These are phyloP conservation scores for Hemicentrotus pulcherrimus DNA, from an alignment of 35 echinoderm and acorn worm genomes.

Conservation along the genomic window DNA sequence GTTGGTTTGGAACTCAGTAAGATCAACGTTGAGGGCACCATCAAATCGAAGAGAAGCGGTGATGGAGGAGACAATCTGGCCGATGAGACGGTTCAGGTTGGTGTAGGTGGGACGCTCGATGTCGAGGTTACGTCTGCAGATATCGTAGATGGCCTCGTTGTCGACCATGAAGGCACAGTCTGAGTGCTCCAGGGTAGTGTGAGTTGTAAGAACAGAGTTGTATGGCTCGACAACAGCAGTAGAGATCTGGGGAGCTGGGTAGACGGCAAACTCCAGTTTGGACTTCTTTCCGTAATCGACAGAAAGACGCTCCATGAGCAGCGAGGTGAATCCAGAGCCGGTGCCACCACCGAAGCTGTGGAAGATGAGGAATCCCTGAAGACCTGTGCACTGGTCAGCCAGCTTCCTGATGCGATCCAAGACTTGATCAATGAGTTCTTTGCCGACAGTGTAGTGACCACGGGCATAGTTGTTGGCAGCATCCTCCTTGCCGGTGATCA, in stretches of 20 bases:
- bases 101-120: slow-evolving; percentile 81
- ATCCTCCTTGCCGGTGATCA: slow-evolving; percentile 84
- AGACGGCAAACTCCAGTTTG: slow-evolving; percentile 55
- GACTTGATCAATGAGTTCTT: background rate
- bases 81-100: slow-evolving; percentile 83
- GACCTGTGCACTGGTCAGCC: slow-evolving; percentile 70
- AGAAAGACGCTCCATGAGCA: slow-evolving; percentile 62
- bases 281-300: slow-evolving; percentile 62
- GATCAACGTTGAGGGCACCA: slow-evolving; percentile 80
- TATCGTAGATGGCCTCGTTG: slow-evolving; percentile 88
- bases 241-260: slow-evolving; percentile 77
- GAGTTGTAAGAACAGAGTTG: slow-evolving; percentile 57
- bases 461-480: slow-evolving; percentile 82
- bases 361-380: slow-evolving; percentile 72
- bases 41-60: slow-evolving; percentile 82
- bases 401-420: slow-evolving; percentile 41
- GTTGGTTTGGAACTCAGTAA: slow-evolving; percentile 89
- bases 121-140: slow-evolving; percentile 84
- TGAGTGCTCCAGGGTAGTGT: slow-evolving; percentile 83
- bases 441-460: slow-evolving; percentile 69
- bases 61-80: slow-evolving; percentile 84
- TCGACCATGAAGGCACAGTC: slow-evolving; percentile 95
- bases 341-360: slow-evolving; percentile 61
- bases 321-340: slow-evolving; percentile 61
- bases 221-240: slow-evolving; percentile 89